phyloP scores from a whole-genome alignment of 2,797 vertebrate species.

The Ispidina picta region DNA sequence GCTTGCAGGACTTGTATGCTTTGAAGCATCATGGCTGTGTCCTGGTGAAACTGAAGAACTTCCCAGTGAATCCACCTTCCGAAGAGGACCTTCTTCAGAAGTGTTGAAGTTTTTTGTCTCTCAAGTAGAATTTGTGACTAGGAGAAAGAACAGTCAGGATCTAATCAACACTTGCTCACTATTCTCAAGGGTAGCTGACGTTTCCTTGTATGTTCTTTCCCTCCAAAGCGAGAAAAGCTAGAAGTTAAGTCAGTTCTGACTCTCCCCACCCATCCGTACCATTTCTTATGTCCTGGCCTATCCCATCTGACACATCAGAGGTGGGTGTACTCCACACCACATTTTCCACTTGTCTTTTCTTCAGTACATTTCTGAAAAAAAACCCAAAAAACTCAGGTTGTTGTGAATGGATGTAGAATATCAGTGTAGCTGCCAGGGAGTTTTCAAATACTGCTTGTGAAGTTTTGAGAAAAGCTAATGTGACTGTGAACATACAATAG shows the following conservation, averaged over 20 bases:
- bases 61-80: background rate
- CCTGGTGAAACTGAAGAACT: background rate
- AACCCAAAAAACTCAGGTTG: background rate
- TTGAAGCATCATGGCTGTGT: background rate
- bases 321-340: background rate
- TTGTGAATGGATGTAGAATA: background rate
- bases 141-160: background rate
- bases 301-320: background rate
- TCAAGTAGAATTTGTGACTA: background rate
- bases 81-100: background rate
- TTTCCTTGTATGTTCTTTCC: background rate
- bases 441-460: background rate
- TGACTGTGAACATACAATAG: background rate
- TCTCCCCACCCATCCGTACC: background rate
- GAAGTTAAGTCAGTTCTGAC: background rate
- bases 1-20: background rate
- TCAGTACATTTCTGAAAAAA: background rate
- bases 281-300: background rate
- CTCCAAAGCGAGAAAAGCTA: background rate
- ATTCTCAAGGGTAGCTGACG: background rate
- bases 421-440: background rate
- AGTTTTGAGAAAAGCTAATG: background rate
- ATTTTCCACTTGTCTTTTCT: background rate
- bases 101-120: background rate
- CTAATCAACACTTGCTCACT: background rate